These are phyloP conservation scores for Conopomorpha cramerella DNA, from an alignment of 1,140 invertebrate genomes.

Conservation along the genomic window DNA sequence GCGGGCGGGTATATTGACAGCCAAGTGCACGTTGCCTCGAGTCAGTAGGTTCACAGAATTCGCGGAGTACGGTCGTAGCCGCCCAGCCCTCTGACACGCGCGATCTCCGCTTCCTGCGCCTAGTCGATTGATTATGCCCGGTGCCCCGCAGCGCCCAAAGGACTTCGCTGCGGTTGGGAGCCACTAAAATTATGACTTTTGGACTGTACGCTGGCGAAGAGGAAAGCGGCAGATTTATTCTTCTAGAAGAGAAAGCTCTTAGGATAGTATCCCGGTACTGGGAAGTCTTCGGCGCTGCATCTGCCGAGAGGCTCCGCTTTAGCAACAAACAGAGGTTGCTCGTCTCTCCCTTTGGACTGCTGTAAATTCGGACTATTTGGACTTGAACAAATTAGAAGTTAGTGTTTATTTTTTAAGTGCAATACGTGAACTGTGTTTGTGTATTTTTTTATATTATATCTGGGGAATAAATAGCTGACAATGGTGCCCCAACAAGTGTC, in stretches of 20 bases:
- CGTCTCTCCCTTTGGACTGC: constrained; percentile 24
- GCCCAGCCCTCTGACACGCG: constrained; percentile 9
- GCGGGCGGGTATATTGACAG: constrained; percentile 56
- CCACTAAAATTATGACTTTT: constrained; percentile 59
- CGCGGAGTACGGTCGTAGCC: constrained; percentile 42
- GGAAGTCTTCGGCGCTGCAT: constrained; percentile 34
- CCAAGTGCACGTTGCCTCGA: constrained; percentile 40
- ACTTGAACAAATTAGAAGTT: constrained; percentile 23
- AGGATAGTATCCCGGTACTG: constrained; percentile 51
- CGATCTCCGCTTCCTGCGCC: constrained; percentile 1
- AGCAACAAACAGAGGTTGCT: constrained; percentile 23
- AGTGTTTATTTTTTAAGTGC: constrained; percentile 34
- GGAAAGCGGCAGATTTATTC: constrained; percentile 32
- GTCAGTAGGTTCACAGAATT: constrained; percentile 41
- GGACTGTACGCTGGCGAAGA: constrained; percentile 39
- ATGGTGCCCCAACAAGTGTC: constrained; percentile 61
- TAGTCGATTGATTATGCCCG: constrained; percentile 25
- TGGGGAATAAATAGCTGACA: constrained; percentile 37
- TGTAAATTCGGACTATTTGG: constrained; percentile 24
- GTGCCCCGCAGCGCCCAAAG: constrained; percentile 21
- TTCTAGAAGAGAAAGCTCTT: constrained; percentile 36
- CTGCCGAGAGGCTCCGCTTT: constrained; percentile 37
- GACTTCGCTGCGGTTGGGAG: constrained; percentile 30
- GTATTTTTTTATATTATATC: constrained; percentile 26
- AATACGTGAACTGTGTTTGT: constrained; percentile 48